Evolutionary conservation across 2,797 vertebrate genomes (phyloP).

Genomic region (Sebastes oblongus): DNA sequence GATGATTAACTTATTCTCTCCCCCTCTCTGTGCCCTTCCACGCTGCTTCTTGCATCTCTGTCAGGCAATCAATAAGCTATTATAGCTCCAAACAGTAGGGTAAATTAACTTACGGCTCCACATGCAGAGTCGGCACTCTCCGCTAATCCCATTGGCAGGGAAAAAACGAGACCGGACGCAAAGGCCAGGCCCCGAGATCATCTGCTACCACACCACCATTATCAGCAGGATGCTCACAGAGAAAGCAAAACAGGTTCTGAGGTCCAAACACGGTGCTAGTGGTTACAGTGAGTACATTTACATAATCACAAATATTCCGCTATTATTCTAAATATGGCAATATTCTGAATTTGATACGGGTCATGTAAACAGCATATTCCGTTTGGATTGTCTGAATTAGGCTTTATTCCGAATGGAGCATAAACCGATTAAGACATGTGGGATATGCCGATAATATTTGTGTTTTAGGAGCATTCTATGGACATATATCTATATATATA

Average conservation of each 20-base stretch:
- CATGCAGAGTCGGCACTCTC: slow-evolving; percentile 82
- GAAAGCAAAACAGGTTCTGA: slow-evolving; percentile 15
- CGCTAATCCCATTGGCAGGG: slow-evolving; percentile 77
- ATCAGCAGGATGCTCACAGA: slow-evolving; percentile 10
- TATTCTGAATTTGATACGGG: too few relatives aligned
- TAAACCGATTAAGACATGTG: too few relatives aligned
- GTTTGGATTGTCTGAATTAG: too few relatives aligned
- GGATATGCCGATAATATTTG: too few relatives aligned
- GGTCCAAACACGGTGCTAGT: not conserved
- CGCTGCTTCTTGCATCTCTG: slow-evolving; percentile 73
- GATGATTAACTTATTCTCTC: slow-evolving; percentile 83
- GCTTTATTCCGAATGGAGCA: too few relatives aligned
- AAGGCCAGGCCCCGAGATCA: slow-evolving; percentile 52
- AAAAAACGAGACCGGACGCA: slow-evolving; percentile 65
- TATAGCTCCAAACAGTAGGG: slow-evolving; percentile 79
- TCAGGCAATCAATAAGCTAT: slow-evolving; percentile 87
- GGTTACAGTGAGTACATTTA: not conserved
- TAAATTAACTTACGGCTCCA: slow-evolving; percentile 82
- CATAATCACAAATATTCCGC: too few relatives aligned
- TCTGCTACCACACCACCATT: slow-evolving; percentile 38
- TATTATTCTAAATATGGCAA: too few relatives aligned
- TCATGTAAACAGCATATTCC: too few relatives aligned
- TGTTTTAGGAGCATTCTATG: too few relatives aligned
- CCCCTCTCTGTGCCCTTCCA: slow-evolving; percentile 64
- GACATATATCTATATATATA: too few relatives aligned